Percentiles rank a stretch among this genome's conserved stretches.
Conservation (phyloP, 2,797 vertebrate species). For the Malacoctenus gilli region DNA sequence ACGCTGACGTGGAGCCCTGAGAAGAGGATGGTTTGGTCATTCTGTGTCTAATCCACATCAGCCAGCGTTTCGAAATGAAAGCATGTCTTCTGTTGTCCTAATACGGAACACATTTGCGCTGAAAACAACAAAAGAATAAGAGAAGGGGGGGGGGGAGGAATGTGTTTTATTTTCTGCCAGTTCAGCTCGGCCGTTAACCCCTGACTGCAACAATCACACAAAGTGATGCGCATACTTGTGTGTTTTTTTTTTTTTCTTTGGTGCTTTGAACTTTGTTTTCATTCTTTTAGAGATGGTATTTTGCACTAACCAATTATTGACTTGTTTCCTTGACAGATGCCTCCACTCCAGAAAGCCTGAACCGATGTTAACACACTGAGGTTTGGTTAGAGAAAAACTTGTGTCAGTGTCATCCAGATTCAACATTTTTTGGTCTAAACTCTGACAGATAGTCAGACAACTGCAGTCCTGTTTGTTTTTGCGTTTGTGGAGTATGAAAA, state of each 20-base stretch:
- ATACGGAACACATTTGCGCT: constrained; percentile 32
- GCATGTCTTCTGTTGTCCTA: constrained; percentile 12
- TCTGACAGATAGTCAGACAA: no score
- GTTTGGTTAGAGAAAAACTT: neutral
- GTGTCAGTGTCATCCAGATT: neutral
- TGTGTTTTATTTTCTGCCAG: constrained; percentile 6
- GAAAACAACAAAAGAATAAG: constrained; percentile 8
- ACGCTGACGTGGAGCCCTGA: constrained; percentile 4
- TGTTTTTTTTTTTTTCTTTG: neutral
- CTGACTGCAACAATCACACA: neutral
- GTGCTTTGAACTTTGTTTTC: neutral
- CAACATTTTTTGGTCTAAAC: no score
- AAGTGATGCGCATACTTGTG: no score
- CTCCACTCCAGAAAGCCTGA: neutral
- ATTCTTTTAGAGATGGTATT: neutral
- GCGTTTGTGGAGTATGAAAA: neutral
- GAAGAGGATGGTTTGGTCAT: constrained; percentile 11
- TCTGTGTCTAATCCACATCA: constrained; percentile 14
- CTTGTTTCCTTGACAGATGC: constrained; percentile 21
- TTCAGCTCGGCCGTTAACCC: neutral
- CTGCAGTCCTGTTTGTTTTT: neutral
- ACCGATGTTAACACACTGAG: neutral
- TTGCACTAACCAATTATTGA: neutral
- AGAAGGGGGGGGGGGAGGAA: neutral
- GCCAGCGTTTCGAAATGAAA: constrained; percentile 22